A percentile compares a stretch with the other conserved stretches of the same genome.
Evolutionary conservation across 2,888 invertebrate genomes (phyloP).

Genomic region (Arge pagana): DNA sequence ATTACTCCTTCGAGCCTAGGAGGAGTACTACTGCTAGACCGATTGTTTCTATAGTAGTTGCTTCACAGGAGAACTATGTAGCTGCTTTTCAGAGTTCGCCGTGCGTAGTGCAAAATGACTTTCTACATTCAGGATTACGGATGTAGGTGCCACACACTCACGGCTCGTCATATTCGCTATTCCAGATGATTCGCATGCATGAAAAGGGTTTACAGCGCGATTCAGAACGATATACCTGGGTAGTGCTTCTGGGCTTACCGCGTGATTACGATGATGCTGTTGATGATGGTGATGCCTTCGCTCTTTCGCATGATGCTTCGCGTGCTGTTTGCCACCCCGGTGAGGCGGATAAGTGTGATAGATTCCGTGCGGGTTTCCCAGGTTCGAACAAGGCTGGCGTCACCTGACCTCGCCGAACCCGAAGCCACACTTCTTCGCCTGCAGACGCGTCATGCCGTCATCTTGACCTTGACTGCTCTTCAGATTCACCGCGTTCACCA

Average conservation of each 20-base stretch:
- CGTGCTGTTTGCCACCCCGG: slow-evolving; percentile 50
- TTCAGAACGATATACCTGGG: too few species aligned
- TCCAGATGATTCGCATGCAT: too few species aligned
- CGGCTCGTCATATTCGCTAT: too few species aligned
- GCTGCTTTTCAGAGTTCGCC: too few species aligned
- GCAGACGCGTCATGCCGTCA: slow-evolving; percentile 12
- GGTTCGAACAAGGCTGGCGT: slow-evolving; percentile 51
- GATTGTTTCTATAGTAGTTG: too few species aligned
- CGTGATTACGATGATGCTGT: slow-evolving; percentile 51
- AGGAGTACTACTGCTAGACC: too few species aligned
- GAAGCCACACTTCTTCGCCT: slow-evolving; percentile 4
- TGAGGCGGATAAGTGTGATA: slow-evolving; percentile 57
- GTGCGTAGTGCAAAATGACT: too few species aligned
- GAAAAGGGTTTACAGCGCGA: too few species aligned
- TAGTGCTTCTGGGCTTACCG: slow-evolving; percentile 50
- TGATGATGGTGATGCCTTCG: slow-evolving; percentile 53
- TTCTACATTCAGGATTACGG: too few species aligned
- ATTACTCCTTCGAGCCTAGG: too few species aligned
- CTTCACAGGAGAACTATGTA: too few species aligned
- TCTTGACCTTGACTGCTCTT: slow-evolving; percentile 29
- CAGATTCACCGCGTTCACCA: slow-evolving; percentile 18
- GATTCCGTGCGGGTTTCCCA: slow-evolving; percentile 46
- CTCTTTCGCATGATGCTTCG: slow-evolving; percentile 52
- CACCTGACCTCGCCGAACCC: slow-evolving; percentile 45
- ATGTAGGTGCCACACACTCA: too few species aligned